Base-by-base conservation (phyloP, 64 coral and sea anemone genomes). In the Trachythela sp. region DNA sequence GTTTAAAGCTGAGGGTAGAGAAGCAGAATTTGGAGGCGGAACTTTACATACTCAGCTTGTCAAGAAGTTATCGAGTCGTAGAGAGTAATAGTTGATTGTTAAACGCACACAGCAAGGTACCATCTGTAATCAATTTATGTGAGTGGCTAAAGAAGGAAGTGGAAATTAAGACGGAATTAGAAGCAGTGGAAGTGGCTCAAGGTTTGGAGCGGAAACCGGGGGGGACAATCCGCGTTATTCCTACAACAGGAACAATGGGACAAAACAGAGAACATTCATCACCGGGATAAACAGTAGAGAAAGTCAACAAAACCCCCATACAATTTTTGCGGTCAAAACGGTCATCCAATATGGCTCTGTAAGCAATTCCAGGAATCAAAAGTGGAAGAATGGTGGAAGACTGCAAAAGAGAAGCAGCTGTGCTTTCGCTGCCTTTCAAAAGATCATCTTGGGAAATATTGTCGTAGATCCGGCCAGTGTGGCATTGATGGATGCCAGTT, bases 1-100 rank as follows among this genome's bases (percentile, higher is more conserved):
- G 29, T 10, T 88, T 20, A 70, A 84, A 40, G 86, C 86, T 0
- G 52, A 92, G 39, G 36, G 58, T 11, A 37, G 38, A 40, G 84
- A 86, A 22, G 77, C 83, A 71, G 90, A 91, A 50, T 40, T 92
- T 8, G 90, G 41, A 30, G 85, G 87, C 29, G 68, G 90, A 87
- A 87, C 90, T 39, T 75, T 90, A 14, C 83, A 85, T 54, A 85
- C 50, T 26, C 30, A 85, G 32, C 50, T 90, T 13, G 89, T 87
- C 0, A 92, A 83, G 64, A 92, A 86, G 38, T 38, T 91, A 42
- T 35, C 56, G 34, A 58, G 70, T 43, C 52, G 41, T 83, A 17
- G 84, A 92, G 24, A 87, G 51, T 26, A 87, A 92, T 48, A 92
- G 39, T 31, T 43, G 90, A 33, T 43, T 59, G 60, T 48, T 77